These are phyloP conservation scores for Callosobruchus maculatus DNA, from an alignment of 2,888 invertebrate genomes.

Conservation along the genomic window DNA sequence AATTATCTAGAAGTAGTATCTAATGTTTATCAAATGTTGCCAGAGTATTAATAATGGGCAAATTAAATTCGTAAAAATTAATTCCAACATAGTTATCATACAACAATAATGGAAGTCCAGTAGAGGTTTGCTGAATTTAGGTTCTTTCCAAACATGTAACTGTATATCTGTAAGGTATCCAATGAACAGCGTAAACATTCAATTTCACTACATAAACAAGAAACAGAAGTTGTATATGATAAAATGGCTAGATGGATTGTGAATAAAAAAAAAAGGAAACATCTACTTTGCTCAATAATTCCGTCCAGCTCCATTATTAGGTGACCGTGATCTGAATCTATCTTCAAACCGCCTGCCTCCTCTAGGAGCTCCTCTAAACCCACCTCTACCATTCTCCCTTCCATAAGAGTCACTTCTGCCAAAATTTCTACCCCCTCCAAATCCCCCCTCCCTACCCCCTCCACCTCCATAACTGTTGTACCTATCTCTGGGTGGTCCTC, in stretches of 20 bases:
- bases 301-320: constrained; percentile 21
- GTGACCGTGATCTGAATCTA: constrained; percentile 37
- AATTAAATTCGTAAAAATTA: no score
- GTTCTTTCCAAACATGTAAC: neutral
- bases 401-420: constrained; percentile 46
- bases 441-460: constrained; percentile 28
- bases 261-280: neutral
- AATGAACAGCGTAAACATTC: neutral
- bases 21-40: no score
- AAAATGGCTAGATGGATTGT: neutral
- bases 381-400: constrained; percentile 28
- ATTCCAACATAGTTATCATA: no score
- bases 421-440: constrained; percentile 29
- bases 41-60: no score
- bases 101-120: neutral
- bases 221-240: neutral
- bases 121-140: neutral
- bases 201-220: neutral
- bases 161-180: no score
- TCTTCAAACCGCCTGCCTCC: constrained; percentile 31
- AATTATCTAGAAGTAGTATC: no score
- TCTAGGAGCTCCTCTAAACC: constrained; percentile 28
- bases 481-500: constrained; percentile 38
- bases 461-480: constrained; percentile 28
- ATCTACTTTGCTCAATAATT: neutral